phyloP scores from a whole-genome alignment of 2,888 invertebrate genomes.

The Zonitis immaculata region DNA sequence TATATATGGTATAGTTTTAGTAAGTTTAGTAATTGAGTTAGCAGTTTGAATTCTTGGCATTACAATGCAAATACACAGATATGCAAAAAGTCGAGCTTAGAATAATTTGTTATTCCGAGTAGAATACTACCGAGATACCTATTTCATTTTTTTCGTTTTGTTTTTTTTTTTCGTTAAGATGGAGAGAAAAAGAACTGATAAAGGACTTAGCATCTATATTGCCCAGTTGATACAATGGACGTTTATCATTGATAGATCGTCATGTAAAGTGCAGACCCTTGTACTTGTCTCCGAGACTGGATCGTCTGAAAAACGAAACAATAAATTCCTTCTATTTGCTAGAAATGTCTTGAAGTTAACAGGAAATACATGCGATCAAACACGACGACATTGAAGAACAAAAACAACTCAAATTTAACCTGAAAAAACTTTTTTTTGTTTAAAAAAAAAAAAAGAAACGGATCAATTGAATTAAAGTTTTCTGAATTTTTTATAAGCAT shows the following conservation, averaged over 20 bases:
- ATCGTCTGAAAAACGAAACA: conserved; percentile 11
- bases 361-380: conserved; percentile 8
- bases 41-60: conserved; percentile 2
- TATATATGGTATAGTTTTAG: conserved; percentile 6
- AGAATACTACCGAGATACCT: no score
- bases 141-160: no score
- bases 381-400: neutral
- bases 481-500: neutral
- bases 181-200: no score
- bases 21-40: neutral
- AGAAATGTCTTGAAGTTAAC: conserved; percentile 13
- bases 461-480: neutral
- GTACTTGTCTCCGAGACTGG: conserved; percentile 23
- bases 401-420: neutral
- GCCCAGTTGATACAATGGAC: conserved; percentile 27
- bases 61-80: conserved; percentile 2
- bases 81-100: neutral
- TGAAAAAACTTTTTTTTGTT: no score
- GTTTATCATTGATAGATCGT: conserved; percentile 30
- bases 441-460: no score
- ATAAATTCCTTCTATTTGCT: conserved; percentile 9
- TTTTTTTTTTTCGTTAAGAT: no score
- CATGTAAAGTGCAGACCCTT: conserved; percentile 30
- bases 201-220: conserved; percentile 20
- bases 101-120: neutral